Evolutionary conservation across 1,140 invertebrate species (phyloP).

Genomic region (Orchestia grillus): DNA sequence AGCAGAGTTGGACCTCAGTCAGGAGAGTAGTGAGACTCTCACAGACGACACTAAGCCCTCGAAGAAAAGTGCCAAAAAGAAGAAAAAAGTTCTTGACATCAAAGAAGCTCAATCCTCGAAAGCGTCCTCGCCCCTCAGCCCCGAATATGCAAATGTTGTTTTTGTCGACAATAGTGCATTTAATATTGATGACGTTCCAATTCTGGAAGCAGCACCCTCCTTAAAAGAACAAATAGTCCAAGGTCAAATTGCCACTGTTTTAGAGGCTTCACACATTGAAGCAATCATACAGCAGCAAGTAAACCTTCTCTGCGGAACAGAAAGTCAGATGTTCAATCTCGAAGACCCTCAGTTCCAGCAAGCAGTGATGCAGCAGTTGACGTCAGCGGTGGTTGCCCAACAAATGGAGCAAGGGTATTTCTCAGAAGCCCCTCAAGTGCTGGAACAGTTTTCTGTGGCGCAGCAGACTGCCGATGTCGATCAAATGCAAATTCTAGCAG

Average conservation of each 20-base stretch:
- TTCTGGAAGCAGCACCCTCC: conserved; percentile 60
- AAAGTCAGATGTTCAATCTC: conserved; percentile 56
- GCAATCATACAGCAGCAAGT: conserved; percentile 61
- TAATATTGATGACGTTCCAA: conserved; percentile 59
- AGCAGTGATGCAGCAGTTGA: conserved; percentile 58
- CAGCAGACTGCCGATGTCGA: background rate
- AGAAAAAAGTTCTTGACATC: conserved; percentile 53
- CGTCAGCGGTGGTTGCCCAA: conserved; percentile 60
- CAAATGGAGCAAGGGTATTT: conserved; percentile 62
- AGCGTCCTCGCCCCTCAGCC: conserved; percentile 43
- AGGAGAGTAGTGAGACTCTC: conserved; percentile 57
- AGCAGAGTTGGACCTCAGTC: conserved; percentile 41
- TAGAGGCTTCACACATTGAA: conserved; percentile 59
- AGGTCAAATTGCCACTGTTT: conserved; percentile 58
- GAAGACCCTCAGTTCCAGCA: conserved; percentile 62
- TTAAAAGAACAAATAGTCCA: conserved; percentile 50
- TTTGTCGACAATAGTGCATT: conserved; percentile 54
- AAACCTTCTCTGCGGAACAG: conserved; percentile 56
- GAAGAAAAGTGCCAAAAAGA: conserved; percentile 62
- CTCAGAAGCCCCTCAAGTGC: background rate
- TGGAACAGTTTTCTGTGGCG: background rate
- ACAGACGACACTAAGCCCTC: conserved; percentile 62
- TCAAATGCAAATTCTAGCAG: background rate
- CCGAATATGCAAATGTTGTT: conserved; percentile 59
- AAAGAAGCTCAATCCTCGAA: conserved; percentile 57